Evolutionary conservation across 2,113 vertebrate genomes (phyloP), one percentile per base, ranked within the genome.

Genomic region (Clarias macrocephalus): DNA sequence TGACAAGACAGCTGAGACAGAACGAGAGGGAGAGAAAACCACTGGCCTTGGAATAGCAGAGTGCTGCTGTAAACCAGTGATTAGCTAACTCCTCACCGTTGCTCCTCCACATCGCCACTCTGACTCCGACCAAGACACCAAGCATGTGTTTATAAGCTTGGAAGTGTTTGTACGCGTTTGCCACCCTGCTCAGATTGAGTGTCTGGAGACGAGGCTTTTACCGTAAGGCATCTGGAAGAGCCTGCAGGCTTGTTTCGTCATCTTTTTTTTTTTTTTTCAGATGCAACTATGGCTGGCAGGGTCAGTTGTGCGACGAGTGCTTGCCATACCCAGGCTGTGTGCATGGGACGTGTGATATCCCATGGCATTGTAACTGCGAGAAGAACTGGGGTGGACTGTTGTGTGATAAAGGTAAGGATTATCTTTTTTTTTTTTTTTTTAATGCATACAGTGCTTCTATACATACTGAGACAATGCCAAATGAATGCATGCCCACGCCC

Each of bases 371-470:
- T 92, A 96, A 92, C 92, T 99, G 98, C 23, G 96, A 99, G 94
- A 97, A 94, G 93, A 99, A 99, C 95, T 99, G 98, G 98, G 98
- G 98, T 0, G 98, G 98, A 66, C 95, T 99, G 88, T 96, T 99
- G 85, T 99, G 98, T 52, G 92, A 99, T 92, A 99, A 98, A 97
- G 98, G 98, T 99, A 95, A 85, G 91, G 30, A 21, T 37, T 18
- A 77, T 75, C 42, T 48, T 7, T 48, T 48, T 48, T 7, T 48
- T 48, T 7, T 48, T 48, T 48, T 48, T 6, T 48, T 48, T 48
- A 1, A 48, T 2, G n/a, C 28, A 59, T 56, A n/a, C 52, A 28
- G 15, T 79, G 13, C 72, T 25, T 11, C 19, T 18, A 18, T 30
- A 16, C 15, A 57, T 56, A 30, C 76, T 12, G 5, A 66, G 8